These are phyloP conservation scores for Bombus polaris DNA, from an alignment of 1,140 invertebrate species.

Conservation along the genomic window DNA sequence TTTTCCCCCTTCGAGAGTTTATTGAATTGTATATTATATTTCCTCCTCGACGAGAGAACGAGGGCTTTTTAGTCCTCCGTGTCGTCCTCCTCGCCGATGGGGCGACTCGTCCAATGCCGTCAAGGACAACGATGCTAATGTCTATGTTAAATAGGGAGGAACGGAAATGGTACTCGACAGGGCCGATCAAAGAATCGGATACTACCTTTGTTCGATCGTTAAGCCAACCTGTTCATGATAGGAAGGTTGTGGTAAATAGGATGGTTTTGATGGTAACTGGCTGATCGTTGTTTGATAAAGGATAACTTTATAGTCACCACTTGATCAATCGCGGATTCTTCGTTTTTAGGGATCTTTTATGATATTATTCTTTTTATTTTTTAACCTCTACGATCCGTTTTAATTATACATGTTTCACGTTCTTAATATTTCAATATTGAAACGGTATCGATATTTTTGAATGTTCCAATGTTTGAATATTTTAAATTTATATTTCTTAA, in stretches of 20 bases:
- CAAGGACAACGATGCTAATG: constrained; percentile 23
- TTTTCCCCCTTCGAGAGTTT: constrained; percentile 48
- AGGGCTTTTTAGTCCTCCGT: constrained; percentile 35
- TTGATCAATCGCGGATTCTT: neutral
- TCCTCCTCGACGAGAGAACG: constrained; percentile 22
- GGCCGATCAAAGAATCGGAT: constrained; percentile 27
- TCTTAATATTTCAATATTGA: no score
- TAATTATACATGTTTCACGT: neutral
- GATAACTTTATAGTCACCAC: neutral
- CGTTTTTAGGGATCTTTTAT: neutral
- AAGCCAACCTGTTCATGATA: neutral
- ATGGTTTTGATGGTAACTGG: neutral
- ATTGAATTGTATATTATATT: constrained; percentile 65
- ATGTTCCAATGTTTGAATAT: neutral
- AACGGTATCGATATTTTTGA: no score
- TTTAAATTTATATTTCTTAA: neutral
- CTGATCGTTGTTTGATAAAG: neutral
- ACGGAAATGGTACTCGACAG: constrained; percentile 23
- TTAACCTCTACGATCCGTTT: neutral
- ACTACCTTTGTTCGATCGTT: constrained; percentile 3
- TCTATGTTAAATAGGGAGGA: constrained; percentile 32
- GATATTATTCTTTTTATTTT: neutral
- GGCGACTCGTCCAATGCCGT: neutral
- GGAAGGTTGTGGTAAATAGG: neutral
- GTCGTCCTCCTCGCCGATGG: neutral